These are phyloP conservation scores for Drosophila sulfurigaster DNA, from an alignment of 1,140 invertebrate species.

Conservation along the genomic window DNA sequence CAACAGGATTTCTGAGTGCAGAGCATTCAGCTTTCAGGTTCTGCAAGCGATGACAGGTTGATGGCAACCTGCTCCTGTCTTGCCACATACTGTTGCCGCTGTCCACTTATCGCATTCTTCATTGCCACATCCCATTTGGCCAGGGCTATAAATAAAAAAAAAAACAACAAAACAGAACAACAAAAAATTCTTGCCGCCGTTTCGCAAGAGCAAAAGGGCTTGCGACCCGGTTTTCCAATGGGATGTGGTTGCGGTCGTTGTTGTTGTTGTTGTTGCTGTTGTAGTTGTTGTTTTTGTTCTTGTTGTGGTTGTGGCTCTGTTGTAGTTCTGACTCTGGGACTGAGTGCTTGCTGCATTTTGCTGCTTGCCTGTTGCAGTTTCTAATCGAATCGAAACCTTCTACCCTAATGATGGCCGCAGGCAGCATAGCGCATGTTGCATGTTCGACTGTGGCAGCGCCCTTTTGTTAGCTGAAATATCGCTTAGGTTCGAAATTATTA, in stretches of 20 bases:
- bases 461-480: constrained; percentile 83
- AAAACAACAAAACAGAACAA: too few species aligned
- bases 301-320: not conserved
- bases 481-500: constrained; percentile 40
- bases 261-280: not conserved
- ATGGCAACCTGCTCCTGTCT: not conserved
- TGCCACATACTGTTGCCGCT: not conserved
- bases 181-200: constrained; percentile 26
- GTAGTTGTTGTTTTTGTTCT: not conserved
- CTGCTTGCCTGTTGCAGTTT: constrained; percentile 80
- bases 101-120: constrained; percentile 22
- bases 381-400: constrained; percentile 84
- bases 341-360: constrained; percentile 67
- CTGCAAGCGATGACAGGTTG: not conserved
- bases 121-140: constrained; percentile 25
- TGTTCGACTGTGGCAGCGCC: constrained; percentile 26
- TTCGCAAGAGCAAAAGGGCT: constrained; percentile 40
- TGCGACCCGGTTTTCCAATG: constrained; percentile 46
- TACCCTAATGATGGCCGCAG: constrained; percentile 75
- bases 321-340: not conserved
- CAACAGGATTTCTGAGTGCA: too few species aligned
- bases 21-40: not conserved
- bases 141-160: constrained; percentile 41
- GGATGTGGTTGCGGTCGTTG: constrained; percentile 1
- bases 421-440: constrained; percentile 19